A percentile compares a stretch with the other conserved stretches of the same genome.
These are phyloP conservation scores for Caenorhabditis panamensis DNA, from an alignment of 2,888 invertebrate species.

Conservation along the genomic window DNA sequence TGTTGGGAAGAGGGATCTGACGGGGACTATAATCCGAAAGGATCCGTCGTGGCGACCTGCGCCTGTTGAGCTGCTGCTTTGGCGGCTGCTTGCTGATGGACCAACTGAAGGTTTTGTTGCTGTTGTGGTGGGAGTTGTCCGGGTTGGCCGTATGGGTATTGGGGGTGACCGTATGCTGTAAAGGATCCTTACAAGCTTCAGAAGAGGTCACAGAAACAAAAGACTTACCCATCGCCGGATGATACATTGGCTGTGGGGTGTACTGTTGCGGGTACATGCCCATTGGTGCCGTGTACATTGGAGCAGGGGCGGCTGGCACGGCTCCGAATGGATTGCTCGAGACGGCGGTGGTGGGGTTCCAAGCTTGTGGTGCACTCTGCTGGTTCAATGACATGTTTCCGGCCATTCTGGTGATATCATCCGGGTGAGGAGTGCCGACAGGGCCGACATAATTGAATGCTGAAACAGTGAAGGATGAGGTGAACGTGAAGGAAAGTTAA, in stretches of 20 bases:
- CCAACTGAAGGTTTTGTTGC: conserved; percentile 55
- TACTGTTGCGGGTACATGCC: conserved; percentile 51
- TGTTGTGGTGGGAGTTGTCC: conserved; percentile 51
- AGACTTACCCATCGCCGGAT: conserved; percentile 50
- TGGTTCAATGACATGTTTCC: conserved; percentile 60
- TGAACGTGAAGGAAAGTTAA: neutral
- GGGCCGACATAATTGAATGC: no score
- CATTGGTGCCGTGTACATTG: conserved; percentile 60
- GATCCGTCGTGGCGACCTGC: conserved; percentile 47
- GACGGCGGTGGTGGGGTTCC: conserved; percentile 51
- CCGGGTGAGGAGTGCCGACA: no score
- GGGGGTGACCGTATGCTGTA: conserved; percentile 33
- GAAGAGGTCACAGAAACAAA: no score
- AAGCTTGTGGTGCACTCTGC: conserved; percentile 18
- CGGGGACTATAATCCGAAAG: conserved; percentile 43
- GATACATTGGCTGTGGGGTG: conserved; percentile 54
- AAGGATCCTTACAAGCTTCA: conserved; percentile 3
- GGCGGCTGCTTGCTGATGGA: conserved; percentile 53
- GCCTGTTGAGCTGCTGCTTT: conserved; percentile 56
- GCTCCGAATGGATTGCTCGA: conserved; percentile 60
- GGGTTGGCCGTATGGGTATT: conserved; percentile 28
- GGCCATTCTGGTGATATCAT: conserved; percentile 59
- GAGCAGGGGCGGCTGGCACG: conserved; percentile 25
- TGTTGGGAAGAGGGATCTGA: neutral
- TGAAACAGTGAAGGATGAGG: no score